Evolutionary conservation across 2,113 vertebrate species (phyloP).

Genomic region (Seriola rivoliana): DNA sequence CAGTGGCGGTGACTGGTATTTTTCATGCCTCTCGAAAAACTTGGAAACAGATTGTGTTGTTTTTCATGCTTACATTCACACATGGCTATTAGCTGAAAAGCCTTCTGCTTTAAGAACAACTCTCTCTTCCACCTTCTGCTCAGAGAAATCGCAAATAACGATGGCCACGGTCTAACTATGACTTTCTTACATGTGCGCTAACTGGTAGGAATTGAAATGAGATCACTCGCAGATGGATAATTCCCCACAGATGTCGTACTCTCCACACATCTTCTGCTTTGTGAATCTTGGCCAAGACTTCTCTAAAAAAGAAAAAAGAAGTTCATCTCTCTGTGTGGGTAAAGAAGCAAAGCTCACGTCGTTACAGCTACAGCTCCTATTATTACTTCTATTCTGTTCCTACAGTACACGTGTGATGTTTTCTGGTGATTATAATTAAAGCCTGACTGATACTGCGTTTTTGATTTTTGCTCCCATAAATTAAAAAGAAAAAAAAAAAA

Average conservation of each 20-base stretch:
- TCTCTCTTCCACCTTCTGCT: conserved; percentile 73
- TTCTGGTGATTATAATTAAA: not conserved
- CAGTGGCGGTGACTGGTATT: conserved; percentile 36
- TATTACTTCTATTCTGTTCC: not conserved
- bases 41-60: conserved; percentile 77
- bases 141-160: conserved; percentile 48
- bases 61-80: conserved; percentile 76
- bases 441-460: not conserved
- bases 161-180: conserved; percentile 59
- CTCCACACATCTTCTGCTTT: conserved; percentile 60
- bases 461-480: not conserved
- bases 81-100: conserved; percentile 68
- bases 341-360: conserved; percentile 31
- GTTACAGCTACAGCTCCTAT: conserved; percentile 5
- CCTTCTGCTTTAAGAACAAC: conserved; percentile 70
- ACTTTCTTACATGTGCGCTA: conserved; percentile 65
- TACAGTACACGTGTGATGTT: not conserved
- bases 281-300: conserved; percentile 54
- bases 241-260: conserved; percentile 67
- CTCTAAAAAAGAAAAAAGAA: conserved; percentile 43
- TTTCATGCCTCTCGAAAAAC: conserved; percentile 58
- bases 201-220: conserved; percentile 63
- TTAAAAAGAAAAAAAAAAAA: too few relatives aligned
- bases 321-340: conserved; percentile 30
- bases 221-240: conserved; percentile 69